phyloP scores from a whole-genome alignment of 2,113 vertebrate species.

The Scomber colias region DNA sequence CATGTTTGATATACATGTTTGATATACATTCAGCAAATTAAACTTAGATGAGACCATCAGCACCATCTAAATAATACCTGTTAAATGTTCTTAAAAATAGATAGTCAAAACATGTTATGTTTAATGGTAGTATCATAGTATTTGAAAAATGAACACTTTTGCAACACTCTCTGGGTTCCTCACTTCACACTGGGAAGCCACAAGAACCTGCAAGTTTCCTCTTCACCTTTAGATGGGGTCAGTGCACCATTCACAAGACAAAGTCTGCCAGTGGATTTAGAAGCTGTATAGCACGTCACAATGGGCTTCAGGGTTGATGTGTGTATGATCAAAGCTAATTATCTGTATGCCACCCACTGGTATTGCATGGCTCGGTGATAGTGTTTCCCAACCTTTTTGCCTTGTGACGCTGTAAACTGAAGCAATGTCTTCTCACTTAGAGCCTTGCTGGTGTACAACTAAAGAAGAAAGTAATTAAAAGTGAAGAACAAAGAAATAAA shows the following conservation, averaged over 20 bases:
- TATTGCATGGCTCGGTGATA: neutral
- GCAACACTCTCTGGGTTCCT: neutral
- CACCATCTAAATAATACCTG: neutral
- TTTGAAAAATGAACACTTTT: neutral
- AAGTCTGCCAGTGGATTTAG: neutral
- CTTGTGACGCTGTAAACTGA: neutral
- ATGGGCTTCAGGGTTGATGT: neutral
- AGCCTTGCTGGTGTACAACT: no score
- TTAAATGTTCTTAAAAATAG: neutral
- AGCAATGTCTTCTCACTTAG: neutral
- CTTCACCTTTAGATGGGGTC: slow-evolving; percentile 65
- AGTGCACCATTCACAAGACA: slow-evolving; percentile 21
- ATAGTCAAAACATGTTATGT: no score
- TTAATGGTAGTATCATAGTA: neutral
- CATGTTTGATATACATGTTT: neutral
- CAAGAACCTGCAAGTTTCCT: slow-evolving; percentile 21
- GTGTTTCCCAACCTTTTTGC: neutral
- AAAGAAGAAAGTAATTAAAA: no score
- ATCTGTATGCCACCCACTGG: neutral
- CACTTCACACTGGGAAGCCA: neutral
- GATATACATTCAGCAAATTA: neutral
- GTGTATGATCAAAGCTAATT: neutral
- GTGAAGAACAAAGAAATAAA: no score
- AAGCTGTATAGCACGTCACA: neutral
- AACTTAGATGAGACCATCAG: neutral